Base-by-base conservation (phyloP, 2,113 vertebrate species). In the Nannospalax galili region DNA sequence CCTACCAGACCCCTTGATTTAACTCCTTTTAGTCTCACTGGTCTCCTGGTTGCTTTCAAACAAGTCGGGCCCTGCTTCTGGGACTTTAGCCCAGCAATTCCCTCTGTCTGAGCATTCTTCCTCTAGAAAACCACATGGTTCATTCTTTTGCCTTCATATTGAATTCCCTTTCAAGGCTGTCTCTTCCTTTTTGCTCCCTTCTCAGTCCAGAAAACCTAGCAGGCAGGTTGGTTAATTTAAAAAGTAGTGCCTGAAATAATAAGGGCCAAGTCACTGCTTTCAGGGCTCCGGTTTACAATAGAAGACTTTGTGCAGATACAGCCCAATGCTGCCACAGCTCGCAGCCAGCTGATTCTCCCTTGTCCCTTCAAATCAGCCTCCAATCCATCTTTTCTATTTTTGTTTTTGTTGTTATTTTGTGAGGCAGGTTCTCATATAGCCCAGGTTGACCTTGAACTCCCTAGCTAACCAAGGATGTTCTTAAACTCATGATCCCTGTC, bases 261-360 rank as follows among this genome's bases (percentile, higher is more conserved):
- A 77, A 69, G 11, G 69, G 16, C 2, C 1, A n/a, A 84, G n/a
- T 28, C 45, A 22, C n/a, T 30, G 16, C 69, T 60, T 70, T 67
- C 24, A 77, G 62, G 30, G 22, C n/a, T 58, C 60, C 78, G 24
- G n/a, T 42, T 45, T 9, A 20, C 42, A 22, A 30, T 40, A 17
- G 28, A 69, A 35, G 19, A 17, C 15, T 40, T 77, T 17, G 6
- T 9, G 30, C 0, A 0, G 22, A 40, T 3, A 7, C 6, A 16
- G 24, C 40, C 28, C 10, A 28, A 40, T 7, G 10, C 42, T 40
- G 14, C 69, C n/a, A 28, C 78, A 42, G 60, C 35, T 24, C 35
- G 12, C 22, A 17, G 26, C 35, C 69, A 72, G 84, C 28, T 45
- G 30, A 32, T 67, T 77, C 32, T 22, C 52, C 22, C 64, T 52